Evolutionary conservation across 2,797 vertebrate genomes (phyloP).

Genomic region (Euphonia xanthogaster): DNA sequence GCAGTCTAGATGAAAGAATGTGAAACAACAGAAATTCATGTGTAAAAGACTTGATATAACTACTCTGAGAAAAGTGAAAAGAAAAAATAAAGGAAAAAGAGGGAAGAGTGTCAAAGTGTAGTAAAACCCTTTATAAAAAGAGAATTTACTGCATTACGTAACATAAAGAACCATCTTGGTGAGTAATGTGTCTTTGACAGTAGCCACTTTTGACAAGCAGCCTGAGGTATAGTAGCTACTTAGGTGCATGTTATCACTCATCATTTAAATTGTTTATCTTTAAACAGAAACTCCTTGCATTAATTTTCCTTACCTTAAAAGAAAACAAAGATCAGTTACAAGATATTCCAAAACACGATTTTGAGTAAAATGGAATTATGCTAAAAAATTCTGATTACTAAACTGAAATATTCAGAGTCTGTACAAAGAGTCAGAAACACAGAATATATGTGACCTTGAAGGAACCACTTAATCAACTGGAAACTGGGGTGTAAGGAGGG

Average conservation of each 20-base stretch:
- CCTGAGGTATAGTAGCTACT: neutral
- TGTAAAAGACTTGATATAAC: neutral
- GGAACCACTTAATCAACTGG: neutral
- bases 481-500: neutral
- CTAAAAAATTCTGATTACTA: neutral
- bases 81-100: neutral
- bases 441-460: neutral
- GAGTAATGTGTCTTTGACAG: neutral
- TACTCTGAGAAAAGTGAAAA: neutral
- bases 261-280: neutral
- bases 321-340: neutral
- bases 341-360: rapidly evolving
- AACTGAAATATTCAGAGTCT: neutral
- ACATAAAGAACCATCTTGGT: neutral
- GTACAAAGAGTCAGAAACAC: neutral
- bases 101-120: neutral
- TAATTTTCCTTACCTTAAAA: neutral
- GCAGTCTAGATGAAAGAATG: neutral
- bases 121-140: neutral
- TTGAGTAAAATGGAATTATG: neutral
- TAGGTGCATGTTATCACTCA: rapidly evolving
- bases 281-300: neutral
- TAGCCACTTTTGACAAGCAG: neutral
- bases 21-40: neutral
- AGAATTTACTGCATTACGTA: neutral